Percentiles rank a stretch among this genome's conserved stretches.
Conservation (phyloP, 2,888 invertebrate species). For the Acanthococcus lagerstroemiae region DNA sequence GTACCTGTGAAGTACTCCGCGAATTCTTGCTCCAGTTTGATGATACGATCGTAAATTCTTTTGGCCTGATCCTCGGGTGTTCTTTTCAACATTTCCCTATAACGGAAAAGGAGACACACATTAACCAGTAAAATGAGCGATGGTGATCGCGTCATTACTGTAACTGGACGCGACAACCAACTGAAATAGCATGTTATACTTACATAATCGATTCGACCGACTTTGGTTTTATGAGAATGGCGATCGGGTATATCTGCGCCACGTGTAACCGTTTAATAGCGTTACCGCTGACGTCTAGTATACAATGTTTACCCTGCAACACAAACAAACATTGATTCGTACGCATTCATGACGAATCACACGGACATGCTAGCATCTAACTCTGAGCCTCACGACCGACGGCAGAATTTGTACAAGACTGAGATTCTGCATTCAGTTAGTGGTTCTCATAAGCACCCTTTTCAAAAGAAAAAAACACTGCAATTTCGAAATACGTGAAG, state of each 20-base stretch:
- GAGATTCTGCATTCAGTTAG: too few species aligned
- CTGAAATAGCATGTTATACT: conserved; percentile 45
- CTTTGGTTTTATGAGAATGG: conserved; percentile 97
- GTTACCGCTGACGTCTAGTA: conserved; percentile 98
- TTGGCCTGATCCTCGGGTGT: conserved; percentile 98
- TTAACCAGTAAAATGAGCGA: too few species aligned
- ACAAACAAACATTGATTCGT: not conserved
- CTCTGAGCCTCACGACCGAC: too few species aligned
- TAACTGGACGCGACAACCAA: too few species aligned
- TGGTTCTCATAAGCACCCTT: too few species aligned
- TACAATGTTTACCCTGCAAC: conserved; percentile 89
- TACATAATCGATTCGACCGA: conserved; percentile 94
- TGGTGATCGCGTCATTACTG: too few species aligned
- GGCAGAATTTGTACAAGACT: too few species aligned
- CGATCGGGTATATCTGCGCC: conserved; percentile 94
- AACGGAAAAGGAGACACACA: conserved; percentile 4
- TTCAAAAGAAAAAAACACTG: not conserved
- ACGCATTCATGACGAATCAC: too few species aligned
- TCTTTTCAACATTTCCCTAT: conserved; percentile 96
- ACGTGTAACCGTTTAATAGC: conserved; percentile 98
- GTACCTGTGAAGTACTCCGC: conserved; percentile 93
- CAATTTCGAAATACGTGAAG: too few species aligned
- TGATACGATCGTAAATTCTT: conserved; percentile 89
- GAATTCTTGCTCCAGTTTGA: conserved; percentile 97
- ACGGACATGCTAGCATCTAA: too few species aligned